A percentile compares a stretch with the other conserved stretches of the same genome.
phyloP scores from a whole-genome alignment of 2,888 invertebrate species.

The Euproctis similis region DNA sequence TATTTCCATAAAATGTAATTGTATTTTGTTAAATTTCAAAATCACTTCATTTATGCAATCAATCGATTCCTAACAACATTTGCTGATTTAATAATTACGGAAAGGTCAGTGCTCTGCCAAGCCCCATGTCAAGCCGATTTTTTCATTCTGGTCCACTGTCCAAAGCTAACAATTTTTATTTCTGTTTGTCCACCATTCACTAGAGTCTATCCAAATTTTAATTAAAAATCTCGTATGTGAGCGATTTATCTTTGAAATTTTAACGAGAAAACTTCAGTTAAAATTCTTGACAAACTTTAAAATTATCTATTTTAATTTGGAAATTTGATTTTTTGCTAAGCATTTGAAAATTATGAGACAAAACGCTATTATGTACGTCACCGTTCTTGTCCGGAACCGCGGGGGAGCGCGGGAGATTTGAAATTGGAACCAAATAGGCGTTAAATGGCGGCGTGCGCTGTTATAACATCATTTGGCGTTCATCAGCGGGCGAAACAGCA shows the following conservation, averaged over 20 bases:
- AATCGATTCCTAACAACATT: too few species aligned
- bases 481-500: conserved; percentile 73
- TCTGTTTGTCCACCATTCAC: conserved; percentile 48
- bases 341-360: conserved; percentile 40
- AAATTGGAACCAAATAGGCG: conserved; percentile 80
- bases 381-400: conserved; percentile 65
- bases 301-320: conserved; percentile 15
- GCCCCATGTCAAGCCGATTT: conserved; percentile 47
- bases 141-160: conserved; percentile 55
- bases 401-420: conserved; percentile 74
- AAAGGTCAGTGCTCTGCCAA: conserved; percentile 34
- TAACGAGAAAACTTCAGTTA: conserved; percentile 44
- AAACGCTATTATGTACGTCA: conserved; percentile 63
- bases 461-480: conserved; percentile 75
- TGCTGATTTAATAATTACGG: too few species aligned
- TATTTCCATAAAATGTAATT: too few species aligned
- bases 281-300: conserved; percentile 20
- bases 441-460: conserved; percentile 79
- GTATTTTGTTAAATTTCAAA: too few species aligned
- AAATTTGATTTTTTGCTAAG: conserved; percentile 18
- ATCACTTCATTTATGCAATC: too few species aligned
- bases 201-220: conserved; percentile 51
- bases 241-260: conserved; percentile 39
- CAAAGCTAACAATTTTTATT: conserved; percentile 51
- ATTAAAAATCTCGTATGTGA: conserved; percentile 45